A percentile compares a stretch with the other conserved stretches of the same genome.
Evolutionary conservation across 2,113 vertebrate genomes (phyloP).

Genomic region (Kobus ellipsiprymnus): DNA sequence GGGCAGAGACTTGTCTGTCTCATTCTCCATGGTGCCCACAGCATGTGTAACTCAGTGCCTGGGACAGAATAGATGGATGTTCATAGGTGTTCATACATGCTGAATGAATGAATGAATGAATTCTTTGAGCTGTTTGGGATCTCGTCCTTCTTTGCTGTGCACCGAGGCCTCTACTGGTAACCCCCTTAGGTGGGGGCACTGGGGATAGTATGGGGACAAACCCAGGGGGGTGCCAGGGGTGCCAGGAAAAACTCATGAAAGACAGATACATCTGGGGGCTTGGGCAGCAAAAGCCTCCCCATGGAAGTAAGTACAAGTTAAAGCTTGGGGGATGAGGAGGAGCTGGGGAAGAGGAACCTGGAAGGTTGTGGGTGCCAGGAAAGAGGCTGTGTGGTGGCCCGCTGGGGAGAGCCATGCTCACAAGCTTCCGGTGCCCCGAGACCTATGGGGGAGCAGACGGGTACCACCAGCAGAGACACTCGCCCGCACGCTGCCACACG

Average conservation of each 20-base stretch:
- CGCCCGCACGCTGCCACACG: rapidly evolving
- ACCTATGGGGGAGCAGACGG: neutral
- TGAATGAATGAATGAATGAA: neutral
- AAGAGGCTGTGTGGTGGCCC: neutral
- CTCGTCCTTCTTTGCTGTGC: neutral
- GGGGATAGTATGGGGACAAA: neutral
- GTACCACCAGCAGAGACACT: neutral
- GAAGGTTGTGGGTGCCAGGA: neutral
- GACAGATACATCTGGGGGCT: neutral
- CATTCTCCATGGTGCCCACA: neutral
- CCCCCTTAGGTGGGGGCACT: neutral
- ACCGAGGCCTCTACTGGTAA: neutral
- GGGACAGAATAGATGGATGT: neutral
- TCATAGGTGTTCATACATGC: neutral
- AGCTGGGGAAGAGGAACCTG: no score
- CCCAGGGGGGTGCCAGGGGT: neutral
- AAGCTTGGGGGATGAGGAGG: neutral
- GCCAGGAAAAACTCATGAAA: neutral
- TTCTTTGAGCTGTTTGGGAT: neutral
- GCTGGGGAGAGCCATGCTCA: neutral
- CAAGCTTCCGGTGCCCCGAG: rapidly evolving
- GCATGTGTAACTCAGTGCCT: neutral
- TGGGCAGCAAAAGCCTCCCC: neutral
- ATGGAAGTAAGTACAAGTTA: neutral
- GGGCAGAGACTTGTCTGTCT: neutral